A percentile compares a stretch with the other conserved stretches of the same genome.
Conservation (phyloP, 92 coral and sea anemone species). For the Chrysogorgia sp. region DNA sequence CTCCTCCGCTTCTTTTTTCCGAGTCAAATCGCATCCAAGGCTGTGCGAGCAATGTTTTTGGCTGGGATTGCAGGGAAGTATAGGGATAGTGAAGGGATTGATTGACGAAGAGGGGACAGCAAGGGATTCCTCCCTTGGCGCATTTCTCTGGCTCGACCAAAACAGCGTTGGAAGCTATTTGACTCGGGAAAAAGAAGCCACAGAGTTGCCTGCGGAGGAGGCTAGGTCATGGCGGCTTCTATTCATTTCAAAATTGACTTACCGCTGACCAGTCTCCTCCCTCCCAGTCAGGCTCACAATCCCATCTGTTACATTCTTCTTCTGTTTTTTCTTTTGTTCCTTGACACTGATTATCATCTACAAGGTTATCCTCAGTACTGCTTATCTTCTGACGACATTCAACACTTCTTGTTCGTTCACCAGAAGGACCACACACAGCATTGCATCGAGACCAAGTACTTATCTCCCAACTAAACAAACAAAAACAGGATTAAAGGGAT, state of each 20-base stretch:
- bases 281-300: constrained; percentile 66
- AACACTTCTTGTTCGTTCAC: constrained; percentile 20
- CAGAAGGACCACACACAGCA: constrained; percentile 23
- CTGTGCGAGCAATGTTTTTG: too few relatives aligned
- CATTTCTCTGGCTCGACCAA: too few relatives aligned
- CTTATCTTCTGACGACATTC: constrained; percentile 30
- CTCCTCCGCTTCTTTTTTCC: too few relatives aligned
- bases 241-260: not conserved
- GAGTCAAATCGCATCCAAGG: too few relatives aligned
- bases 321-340: constrained; percentile 7
- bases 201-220: too few relatives aligned
- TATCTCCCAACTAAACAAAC: constrained; percentile 16
- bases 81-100: too few relatives aligned
- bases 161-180: too few relatives aligned
- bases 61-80: too few relatives aligned
- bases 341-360: constrained; percentile 16
- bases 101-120: too few relatives aligned
- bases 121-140: too few relatives aligned
- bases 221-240: too few relatives aligned
- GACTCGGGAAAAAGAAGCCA: too few relatives aligned
- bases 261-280: constrained; percentile 78
- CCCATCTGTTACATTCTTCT: constrained; percentile 21
- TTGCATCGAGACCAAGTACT: constrained; percentile 22
- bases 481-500: not conserved
- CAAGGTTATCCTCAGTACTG: not conserved